A percentile compares a stretch with the other conserved stretches of the same genome.
Conservation (phyloP, 2,113 vertebrate genomes). For the Pteropus alecto region DNA sequence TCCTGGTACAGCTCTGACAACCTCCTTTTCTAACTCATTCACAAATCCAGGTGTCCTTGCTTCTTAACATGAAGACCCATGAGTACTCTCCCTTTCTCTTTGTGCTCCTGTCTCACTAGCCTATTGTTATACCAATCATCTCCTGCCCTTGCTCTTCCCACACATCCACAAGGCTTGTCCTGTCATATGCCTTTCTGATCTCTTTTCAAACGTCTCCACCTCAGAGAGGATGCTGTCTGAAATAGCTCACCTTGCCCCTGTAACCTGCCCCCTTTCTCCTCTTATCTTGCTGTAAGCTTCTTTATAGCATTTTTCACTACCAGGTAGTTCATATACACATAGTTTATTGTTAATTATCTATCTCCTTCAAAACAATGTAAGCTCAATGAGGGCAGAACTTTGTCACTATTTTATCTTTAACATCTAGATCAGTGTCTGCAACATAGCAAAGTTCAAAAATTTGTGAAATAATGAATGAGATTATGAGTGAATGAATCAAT, state of each 20-base stretch:
- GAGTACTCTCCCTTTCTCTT: neutral
- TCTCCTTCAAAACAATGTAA: neutral
- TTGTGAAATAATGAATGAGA: neutral
- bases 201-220: neutral
- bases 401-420: conserved; percentile 3
- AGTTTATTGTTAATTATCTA: neutral
- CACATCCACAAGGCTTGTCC: neutral
- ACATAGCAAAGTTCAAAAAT: neutral
- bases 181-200: neutral
- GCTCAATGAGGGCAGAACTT: neutral
- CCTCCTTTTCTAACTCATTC: neutral
- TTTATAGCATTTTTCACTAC: neutral
- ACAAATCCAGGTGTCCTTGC: neutral
- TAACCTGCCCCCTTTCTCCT: neutral
- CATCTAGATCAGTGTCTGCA: neutral
- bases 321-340: neutral
- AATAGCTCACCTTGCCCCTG: neutral
- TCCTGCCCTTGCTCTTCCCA: neutral
- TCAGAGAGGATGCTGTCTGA: neutral
- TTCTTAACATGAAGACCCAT: neutral
- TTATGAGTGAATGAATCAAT: neutral
- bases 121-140: neutral
- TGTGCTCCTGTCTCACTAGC: neutral
- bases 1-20: neutral
- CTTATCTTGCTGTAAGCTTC: neutral